Conservation (phyloP, 2,113 vertebrate genomes). For the human (Homo sapiens) region DNA sequence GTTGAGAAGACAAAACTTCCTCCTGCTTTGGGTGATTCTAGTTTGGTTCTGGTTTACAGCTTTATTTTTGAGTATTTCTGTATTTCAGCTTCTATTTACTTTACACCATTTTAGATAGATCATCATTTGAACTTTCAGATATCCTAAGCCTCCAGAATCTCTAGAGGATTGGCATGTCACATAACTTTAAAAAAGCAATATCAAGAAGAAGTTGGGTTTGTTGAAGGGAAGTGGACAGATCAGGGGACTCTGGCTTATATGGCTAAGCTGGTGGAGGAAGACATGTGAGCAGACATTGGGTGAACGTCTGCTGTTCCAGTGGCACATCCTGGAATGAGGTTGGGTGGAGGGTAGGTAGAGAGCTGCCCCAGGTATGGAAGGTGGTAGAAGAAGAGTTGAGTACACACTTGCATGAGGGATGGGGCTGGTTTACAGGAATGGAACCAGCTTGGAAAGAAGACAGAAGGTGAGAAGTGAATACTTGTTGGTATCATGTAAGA, state of each 20-base stretch:
- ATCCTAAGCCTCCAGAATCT: background rate
- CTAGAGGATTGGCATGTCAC: background rate
- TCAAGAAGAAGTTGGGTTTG: background rate
- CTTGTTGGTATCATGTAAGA: background rate
- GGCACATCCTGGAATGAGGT: background rate
- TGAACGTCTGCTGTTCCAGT: background rate
- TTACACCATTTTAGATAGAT: background rate
- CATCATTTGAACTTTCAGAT: background rate
- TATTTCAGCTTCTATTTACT: background rate
- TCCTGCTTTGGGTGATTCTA: background rate
- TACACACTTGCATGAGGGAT: background rate
- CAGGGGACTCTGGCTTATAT: background rate
- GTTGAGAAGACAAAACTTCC: background rate
- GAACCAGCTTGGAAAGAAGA: background rate
- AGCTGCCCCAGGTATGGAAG: background rate
- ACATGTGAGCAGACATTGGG: background rate
- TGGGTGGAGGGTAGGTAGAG: background rate
- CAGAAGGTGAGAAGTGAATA: background rate
- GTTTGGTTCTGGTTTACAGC: background rate
- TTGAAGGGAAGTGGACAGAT: background rate
- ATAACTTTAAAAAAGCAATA: background rate
- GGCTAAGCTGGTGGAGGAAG: background rate
- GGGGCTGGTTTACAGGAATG: fast-evolving
- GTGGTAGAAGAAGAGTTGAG: background rate
- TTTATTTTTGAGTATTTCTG: background rate